Evolutionary conservation across 1,140 invertebrate genomes (phyloP), one percentile per base, ranked within the genome.

Genomic region (Atopsyche davidsoni): DNA sequence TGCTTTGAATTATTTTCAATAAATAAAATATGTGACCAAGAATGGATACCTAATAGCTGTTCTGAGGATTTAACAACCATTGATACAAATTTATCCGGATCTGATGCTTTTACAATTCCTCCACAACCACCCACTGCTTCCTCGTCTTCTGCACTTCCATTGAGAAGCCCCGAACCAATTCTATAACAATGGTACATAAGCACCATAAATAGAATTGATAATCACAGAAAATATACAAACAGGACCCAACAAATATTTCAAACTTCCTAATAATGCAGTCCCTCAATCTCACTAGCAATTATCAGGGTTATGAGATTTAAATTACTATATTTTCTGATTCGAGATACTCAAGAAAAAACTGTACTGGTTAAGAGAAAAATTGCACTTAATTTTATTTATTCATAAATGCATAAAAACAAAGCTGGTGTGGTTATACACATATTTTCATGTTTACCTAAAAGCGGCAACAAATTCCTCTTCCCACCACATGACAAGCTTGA

Each of bases 401-500:
- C n/a, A n/a, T n/a, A n/a, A n/a, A n/a, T n/a, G n/a, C n/a, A n/a
- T n/a, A n/a, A n/a, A n/a, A n/a, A n/a, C n/a, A n/a, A n/a, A n/a
- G n/a, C n/a, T n/a, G n/a, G n/a, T n/a, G n/a, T n/a, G n/a, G n/a
- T n/a, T n/a, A n/a, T n/a, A n/a, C n/a, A n/a, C n/a, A n/a, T n/a
- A n/a, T n/a, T n/a, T 28, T 7, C 6, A 7, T 28, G 25, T n/a
- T 47, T 47, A 62, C 61, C 57, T 68, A 43, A 78, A 81, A 24
- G 79, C 79, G 32, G 78, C 75, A 9, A 69, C 57, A 55, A 81
- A 85, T 56, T 85, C 81, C 39, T 81, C 80, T 67, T 86, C 83
- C 72, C 83, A 81, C 86, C 86, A 89, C 1, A 79, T 66, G 2
- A 87, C 85, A 45, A 88, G 76, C 73, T 89, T 89, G 21, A 86